These are phyloP conservation scores for Valencia hispanica DNA, from an alignment of 2,797 vertebrate genomes.

Conservation along the genomic window DNA sequence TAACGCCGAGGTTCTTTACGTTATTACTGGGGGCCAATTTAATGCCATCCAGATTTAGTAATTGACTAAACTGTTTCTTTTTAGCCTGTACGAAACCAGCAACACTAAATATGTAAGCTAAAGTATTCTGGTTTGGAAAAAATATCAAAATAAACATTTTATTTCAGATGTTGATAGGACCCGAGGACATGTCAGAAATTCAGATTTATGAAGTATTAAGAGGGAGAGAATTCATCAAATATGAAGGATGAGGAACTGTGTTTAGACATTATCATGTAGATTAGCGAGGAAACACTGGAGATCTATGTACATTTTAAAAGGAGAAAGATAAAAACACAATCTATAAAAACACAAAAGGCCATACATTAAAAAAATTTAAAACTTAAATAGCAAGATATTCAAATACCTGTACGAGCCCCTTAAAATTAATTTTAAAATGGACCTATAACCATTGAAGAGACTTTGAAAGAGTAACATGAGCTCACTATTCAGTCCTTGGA, in stretches of 20 bases:
- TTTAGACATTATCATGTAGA: neutral
- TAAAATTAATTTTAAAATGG: neutral
- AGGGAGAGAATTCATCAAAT: neutral
- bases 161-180: no score
- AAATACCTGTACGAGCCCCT: neutral
- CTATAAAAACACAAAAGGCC: neutral
- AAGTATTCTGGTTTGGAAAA: no score
- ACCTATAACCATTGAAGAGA: neutral
- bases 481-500: neutral
- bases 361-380: neutral
- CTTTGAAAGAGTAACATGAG: neutral
- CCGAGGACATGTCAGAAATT: no score
- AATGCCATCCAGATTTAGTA: no score
- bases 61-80: no score
- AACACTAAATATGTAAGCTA: neutral
- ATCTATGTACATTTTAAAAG: neutral
- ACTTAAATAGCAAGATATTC: neutral
- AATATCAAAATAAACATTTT: no score
- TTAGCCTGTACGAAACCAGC: neutral
- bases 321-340: neutral
- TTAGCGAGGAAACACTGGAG: neutral
- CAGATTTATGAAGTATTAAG: neutral
- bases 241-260: neutral
- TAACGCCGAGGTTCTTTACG: no score
- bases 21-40: no score